A percentile compares a stretch with the other conserved stretches of the same genome.
phyloP scores from a whole-genome alignment of 1,140 invertebrate genomes.

The Drosophila kohkoa region DNA sequence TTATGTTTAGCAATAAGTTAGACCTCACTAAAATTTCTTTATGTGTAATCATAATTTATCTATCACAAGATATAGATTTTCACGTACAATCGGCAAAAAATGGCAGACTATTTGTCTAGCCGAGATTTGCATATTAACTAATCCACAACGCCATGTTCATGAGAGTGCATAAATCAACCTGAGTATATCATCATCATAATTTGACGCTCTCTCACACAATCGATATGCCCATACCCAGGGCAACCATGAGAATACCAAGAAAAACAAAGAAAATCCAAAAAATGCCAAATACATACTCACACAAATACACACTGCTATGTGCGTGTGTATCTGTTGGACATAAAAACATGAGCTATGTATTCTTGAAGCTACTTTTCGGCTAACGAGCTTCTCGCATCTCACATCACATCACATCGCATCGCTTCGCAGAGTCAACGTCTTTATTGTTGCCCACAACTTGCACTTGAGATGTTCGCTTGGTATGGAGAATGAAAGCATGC shows the following conservation, averaged over 20 bases:
- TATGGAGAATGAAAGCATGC: background rate
- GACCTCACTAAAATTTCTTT: too few relatives aligned
- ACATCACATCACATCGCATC: constrained; percentile 10
- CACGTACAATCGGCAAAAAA: background rate
- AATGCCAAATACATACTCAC: constrained; percentile 20
- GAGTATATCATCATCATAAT: constrained; percentile 50
- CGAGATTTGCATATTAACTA: constrained; percentile 14
- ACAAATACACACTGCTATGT: constrained; percentile 1
- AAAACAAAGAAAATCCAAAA: constrained; percentile 36
- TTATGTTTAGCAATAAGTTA: too few relatives aligned
- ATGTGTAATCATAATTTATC: background rate
- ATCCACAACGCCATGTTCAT: background rate
- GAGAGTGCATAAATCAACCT: constrained; percentile 46
- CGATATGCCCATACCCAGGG: constrained; percentile 28
- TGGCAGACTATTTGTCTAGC: background rate
- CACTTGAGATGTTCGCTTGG: constrained; percentile 28
- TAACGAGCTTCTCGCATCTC: constrained; percentile 58
- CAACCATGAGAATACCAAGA: constrained; percentile 17
- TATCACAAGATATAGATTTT: background rate
- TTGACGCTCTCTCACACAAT: constrained; percentile 43
- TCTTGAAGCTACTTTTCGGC: constrained; percentile 69
- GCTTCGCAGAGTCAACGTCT: constrained; percentile 67
- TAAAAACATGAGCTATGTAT: constrained; percentile 62
- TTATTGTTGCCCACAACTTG: constrained; percentile 68
- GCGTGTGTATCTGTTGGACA: constrained; percentile 11